Conservation (phyloP, 2,113 vertebrate species). For the Lophochroa leadbeateri region DNA sequence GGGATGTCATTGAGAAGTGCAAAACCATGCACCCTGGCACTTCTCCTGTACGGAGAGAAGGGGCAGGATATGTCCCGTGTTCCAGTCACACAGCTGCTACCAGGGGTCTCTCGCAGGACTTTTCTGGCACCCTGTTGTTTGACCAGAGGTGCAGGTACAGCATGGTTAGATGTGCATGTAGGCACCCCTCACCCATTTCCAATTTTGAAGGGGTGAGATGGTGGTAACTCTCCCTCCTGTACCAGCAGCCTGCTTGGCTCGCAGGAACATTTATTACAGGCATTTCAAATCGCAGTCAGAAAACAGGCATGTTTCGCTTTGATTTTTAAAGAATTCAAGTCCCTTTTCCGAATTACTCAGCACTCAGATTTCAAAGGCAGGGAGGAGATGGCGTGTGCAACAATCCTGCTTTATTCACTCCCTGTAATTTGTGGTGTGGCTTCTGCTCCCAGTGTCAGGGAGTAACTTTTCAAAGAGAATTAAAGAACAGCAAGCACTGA, state of each 20-base stretch:
- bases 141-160: background rate
- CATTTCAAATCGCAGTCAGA: background rate
- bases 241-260: background rate
- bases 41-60: background rate
- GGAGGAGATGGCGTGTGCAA: background rate
- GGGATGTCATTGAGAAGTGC: background rate
- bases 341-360: constrained; percentile 22
- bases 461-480: constrained; percentile 59
- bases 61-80: background rate
- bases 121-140: background rate
- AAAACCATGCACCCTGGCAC: fast-evolving
- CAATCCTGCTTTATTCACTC: constrained; percentile 38
- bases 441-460: constrained; percentile 12
- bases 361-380: constrained; percentile 43
- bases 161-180: too few relatives aligned
- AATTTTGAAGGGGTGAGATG: background rate
- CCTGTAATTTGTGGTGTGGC: constrained; percentile 41
- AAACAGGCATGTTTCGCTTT: background rate
- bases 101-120: background rate
- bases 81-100: fast-evolving
- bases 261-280: background rate
- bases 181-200: background rate
- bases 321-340: constrained; percentile 5
- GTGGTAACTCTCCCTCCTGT: background rate
- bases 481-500: constrained; percentile 36